Evolutionary conservation across 2,888 invertebrate species (phyloP).

Genomic region (Pogonocherus hispidulus): DNA sequence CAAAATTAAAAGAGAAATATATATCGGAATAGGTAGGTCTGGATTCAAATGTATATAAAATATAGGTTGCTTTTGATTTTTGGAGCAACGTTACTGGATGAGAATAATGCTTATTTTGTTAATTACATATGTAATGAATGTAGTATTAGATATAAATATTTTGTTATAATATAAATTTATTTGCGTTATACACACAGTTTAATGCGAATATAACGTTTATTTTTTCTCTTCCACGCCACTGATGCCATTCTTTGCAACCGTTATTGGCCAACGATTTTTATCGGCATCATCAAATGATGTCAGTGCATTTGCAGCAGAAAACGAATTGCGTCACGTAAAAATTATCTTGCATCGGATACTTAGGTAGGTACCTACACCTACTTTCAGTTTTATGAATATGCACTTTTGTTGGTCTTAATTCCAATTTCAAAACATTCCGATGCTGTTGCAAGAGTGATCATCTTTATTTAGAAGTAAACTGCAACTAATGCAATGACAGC

Average conservation of each 20-base stretch:
- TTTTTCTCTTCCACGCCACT: neutral
- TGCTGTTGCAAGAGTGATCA: constrained; percentile 17
- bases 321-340: constrained; percentile 28
- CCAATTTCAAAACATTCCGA: constrained; percentile 20
- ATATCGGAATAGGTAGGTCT: too few species aligned
- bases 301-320: constrained; percentile 16
- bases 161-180: too few species aligned
- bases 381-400: constrained; percentile 30
- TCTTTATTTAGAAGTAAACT: constrained; percentile 25
- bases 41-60: too few species aligned
- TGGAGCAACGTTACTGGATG: too few species aligned
- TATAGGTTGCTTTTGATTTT: too few species aligned
- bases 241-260: neutral
- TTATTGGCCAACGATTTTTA: constrained; percentile 1
- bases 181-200: too few species aligned
- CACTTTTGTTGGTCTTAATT: constrained; percentile 5
- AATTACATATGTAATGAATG: too few species aligned
- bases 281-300: constrained; percentile 7
- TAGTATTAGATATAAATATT: too few species aligned
- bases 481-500: constrained; percentile 12
- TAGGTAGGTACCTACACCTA: too few species aligned
- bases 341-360: constrained; percentile 9
- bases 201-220: too few species aligned
- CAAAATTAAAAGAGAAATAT: too few species aligned
- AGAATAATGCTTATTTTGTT: too few species aligned